These are phyloP conservation scores for Sanderia malayensis DNA, from an alignment of 30 jellyfish, hydroid and myxozoan species.

Conservation along the genomic window DNA sequence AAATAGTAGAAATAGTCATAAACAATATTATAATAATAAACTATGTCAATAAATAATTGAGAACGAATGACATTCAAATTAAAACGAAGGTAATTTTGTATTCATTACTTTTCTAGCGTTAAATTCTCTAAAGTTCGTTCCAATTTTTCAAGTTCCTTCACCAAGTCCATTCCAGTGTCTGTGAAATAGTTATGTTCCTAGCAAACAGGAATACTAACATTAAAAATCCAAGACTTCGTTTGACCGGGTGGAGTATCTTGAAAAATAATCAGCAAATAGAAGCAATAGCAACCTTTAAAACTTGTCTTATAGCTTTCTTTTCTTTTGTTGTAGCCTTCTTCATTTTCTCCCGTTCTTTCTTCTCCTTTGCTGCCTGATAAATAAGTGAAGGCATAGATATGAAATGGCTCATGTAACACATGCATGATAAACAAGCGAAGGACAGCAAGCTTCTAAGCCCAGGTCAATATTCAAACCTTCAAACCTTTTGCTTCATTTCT, in stretches of 20 bases:
- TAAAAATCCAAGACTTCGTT: too few species aligned
- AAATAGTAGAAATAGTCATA: background rate
- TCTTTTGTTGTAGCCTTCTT: constrained; percentile 77
- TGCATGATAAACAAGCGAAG: too few species aligned
- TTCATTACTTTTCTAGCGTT: constrained; percentile 69
- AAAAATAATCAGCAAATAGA: background rate
- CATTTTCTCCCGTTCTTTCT: constrained; percentile 81
- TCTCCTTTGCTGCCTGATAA: constrained; percentile 80
- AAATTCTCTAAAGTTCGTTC: constrained; percentile 72
- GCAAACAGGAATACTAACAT: constrained; percentile 8
- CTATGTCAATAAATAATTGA: too few species aligned
- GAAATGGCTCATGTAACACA: too few species aligned
- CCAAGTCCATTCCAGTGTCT: constrained; percentile 47
- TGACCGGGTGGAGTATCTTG: background rate
- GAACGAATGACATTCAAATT: too few species aligned
- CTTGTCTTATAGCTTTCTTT: constrained; percentile 66
- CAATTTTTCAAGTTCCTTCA: constrained; percentile 62
- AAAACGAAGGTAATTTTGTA: too few species aligned
- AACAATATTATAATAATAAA: too few species aligned
- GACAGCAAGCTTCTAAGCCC: too few species aligned
- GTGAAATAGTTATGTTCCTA: constrained; percentile 50
- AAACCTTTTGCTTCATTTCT: constrained; percentile 89
- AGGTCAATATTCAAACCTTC: background rate
- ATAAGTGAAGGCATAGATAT: too few species aligned
- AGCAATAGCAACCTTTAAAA: constrained; percentile 55